Conservation (phyloP, 2,113 vertebrate species). For the Cololabis saira region DNA sequence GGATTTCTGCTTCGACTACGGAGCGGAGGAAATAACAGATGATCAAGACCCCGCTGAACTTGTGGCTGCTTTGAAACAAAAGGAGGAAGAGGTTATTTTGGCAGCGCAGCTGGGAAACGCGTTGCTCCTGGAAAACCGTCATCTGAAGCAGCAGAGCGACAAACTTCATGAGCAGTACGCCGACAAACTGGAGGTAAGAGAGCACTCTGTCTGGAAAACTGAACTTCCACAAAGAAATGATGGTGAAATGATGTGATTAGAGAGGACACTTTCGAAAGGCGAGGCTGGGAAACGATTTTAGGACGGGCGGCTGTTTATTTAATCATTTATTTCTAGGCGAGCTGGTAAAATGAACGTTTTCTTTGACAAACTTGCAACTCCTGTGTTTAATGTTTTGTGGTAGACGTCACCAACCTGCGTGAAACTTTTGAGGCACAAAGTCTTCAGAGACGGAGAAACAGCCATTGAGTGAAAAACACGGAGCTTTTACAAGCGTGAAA, state of each 20-base stretch:
- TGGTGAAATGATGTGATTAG: too few relatives aligned
- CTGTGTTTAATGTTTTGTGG: too few relatives aligned
- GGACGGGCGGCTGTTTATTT: too few relatives aligned
- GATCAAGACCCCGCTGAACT: slow-evolving; percentile 77
- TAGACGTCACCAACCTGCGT: too few relatives aligned
- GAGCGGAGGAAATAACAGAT: slow-evolving; percentile 71
- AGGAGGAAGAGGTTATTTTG: slow-evolving; percentile 83
- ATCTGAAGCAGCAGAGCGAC: slow-evolving; percentile 76
- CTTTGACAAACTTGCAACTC: too few relatives aligned
- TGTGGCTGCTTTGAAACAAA: slow-evolving; percentile 78
- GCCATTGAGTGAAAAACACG: too few relatives aligned
- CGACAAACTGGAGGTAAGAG: slow-evolving; percentile 81
- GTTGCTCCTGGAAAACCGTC: slow-evolving; percentile 81
- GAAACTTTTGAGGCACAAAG: too few relatives aligned
- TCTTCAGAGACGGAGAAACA: too few relatives aligned
- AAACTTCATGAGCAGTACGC: slow-evolving; percentile 74
- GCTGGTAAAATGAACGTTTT: too few relatives aligned
- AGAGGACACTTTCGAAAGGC: background rate
- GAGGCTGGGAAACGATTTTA: background rate
- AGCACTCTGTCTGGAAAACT: rapidly evolving
- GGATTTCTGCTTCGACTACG: slow-evolving; percentile 78
- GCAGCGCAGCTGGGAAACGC: slow-evolving; percentile 85
- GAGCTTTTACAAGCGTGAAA: too few relatives aligned
- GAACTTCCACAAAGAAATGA: background rate
- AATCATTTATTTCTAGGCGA: too few relatives aligned